A percentile compares a stretch with the other conserved stretches of the same genome.
Conservation (phyloP, 2,797 vertebrate genomes). For the Acipenser transmontanus region DNA sequence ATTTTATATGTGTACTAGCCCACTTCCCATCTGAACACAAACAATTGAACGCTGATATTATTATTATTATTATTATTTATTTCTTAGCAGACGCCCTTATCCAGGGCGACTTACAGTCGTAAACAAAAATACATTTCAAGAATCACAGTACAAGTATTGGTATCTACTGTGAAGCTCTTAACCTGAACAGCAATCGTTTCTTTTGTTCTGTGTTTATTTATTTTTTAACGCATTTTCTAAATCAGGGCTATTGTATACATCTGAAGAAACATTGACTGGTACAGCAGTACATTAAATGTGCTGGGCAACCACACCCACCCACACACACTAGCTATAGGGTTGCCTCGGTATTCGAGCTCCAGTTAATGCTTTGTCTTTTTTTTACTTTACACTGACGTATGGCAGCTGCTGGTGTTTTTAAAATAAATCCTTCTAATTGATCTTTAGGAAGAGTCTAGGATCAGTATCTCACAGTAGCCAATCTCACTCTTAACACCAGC, state of each 20-base stretch:
- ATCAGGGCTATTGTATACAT: too few relatives aligned
- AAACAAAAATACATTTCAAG: too few relatives aligned
- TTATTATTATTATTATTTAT: too few relatives aligned
- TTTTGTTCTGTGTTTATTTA: neutral
- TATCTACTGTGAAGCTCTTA: too few relatives aligned
- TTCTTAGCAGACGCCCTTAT: too few relatives aligned
- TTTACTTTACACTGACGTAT: constrained; percentile 1
- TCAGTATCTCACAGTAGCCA: constrained; percentile 15
- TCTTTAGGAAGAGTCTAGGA: constrained; percentile 4
- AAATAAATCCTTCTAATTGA: constrained; percentile 3
- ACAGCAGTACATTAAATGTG: neutral
- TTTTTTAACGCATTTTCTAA: neutral
- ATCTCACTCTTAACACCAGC: constrained; percentile 23
- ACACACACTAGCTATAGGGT: neutral
- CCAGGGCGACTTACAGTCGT: too few relatives aligned
- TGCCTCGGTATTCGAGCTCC: neutral
- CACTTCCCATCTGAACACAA: too few relatives aligned
- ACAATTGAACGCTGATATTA: too few relatives aligned
- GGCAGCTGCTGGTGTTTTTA: constrained; percentile 5
- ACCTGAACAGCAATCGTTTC: neutral
- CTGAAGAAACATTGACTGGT: too few relatives aligned
- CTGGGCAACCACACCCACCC: neutral
- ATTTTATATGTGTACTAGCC: neutral
- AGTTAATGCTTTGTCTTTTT: constrained; percentile 4
- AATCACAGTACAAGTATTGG: too few relatives aligned